Conservation (phyloP, 2,888 invertebrate genomes). For the Lysandra coridon region DNA sequence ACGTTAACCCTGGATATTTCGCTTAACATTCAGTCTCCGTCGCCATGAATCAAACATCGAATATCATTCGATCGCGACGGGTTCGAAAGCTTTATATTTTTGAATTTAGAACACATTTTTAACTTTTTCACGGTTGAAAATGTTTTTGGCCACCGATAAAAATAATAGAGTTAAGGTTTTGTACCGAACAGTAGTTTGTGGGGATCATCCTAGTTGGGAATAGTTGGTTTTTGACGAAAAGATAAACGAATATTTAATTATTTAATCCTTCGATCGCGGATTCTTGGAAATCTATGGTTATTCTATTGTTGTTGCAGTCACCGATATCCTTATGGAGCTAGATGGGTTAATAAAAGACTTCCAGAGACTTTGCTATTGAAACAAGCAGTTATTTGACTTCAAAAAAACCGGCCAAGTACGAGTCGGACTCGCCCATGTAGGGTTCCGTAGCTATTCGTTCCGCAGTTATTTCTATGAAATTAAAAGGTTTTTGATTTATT, state of each 20-base stretch:
- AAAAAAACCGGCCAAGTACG: too few relatives aligned
- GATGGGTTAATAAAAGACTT: background rate
- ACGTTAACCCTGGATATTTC: background rate
- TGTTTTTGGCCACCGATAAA: background rate
- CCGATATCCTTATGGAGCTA: too few relatives aligned
- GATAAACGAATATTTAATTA: background rate
- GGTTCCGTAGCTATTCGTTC: too few relatives aligned
- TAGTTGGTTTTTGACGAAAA: background rate
- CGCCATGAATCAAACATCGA: conserved; percentile 18
- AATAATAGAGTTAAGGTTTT: background rate
- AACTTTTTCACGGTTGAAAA: conserved; percentile 1
- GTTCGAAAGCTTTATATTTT: background rate
- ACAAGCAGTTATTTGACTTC: background rate
- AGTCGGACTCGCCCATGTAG: too few relatives aligned
- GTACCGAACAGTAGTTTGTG: background rate
- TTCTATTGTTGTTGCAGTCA: too few relatives aligned
- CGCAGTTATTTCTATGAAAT: too few relatives aligned
- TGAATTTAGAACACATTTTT: background rate
- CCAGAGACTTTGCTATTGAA: background rate
- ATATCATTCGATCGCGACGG: background rate
- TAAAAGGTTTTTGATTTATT: too few relatives aligned
- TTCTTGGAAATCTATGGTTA: too few relatives aligned
- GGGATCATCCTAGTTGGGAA: background rate
- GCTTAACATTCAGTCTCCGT: background rate
- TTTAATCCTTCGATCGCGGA: too few relatives aligned